Conservation (phyloP, 2,888 invertebrate genomes). For the Terebella lapidaria region DNA sequence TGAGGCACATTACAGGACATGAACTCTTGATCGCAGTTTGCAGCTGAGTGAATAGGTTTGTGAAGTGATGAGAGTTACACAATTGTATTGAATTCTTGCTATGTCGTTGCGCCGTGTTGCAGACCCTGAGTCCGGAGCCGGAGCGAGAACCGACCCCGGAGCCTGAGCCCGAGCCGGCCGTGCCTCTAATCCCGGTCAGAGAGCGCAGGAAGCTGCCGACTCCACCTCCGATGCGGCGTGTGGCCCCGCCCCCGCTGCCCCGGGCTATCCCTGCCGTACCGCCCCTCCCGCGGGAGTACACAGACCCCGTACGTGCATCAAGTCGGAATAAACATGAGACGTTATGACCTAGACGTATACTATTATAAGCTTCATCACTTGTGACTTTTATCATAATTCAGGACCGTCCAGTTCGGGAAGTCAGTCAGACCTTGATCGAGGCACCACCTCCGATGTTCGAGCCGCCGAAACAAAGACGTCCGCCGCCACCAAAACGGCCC, state of each 20-base stretch:
- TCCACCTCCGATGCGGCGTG: background rate
- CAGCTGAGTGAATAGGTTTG: too few species aligned
- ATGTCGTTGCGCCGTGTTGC: too few species aligned
- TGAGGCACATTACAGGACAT: too few species aligned
- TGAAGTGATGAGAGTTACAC: too few species aligned
- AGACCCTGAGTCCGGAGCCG: constrained; percentile 1
- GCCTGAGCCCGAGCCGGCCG: background rate
- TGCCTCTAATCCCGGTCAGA: background rate
- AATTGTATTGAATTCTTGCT: too few species aligned
- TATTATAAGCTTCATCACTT: too few species aligned
- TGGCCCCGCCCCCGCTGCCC: constrained; percentile 21
- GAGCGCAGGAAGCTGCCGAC: constrained; percentile 2
- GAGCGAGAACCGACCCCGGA: background rate
- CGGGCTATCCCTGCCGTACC: constrained; percentile 15
- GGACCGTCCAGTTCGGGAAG: constrained; percentile 15
- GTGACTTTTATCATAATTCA: background rate
- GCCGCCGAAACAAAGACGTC: constrained; percentile 18
- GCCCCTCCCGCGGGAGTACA: constrained; percentile 16
- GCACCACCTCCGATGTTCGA: constrained; percentile 21
- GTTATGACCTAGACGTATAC: too few species aligned
- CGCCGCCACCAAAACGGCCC: constrained; percentile 5
- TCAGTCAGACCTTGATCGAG: constrained; percentile 16
- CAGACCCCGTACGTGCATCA: constrained; percentile 13
- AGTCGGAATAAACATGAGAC: background rate
- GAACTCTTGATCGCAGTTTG: too few species aligned